Evolutionary conservation across 2,888 invertebrate species (phyloP).

Genomic region (Adelognathus sp.): DNA sequence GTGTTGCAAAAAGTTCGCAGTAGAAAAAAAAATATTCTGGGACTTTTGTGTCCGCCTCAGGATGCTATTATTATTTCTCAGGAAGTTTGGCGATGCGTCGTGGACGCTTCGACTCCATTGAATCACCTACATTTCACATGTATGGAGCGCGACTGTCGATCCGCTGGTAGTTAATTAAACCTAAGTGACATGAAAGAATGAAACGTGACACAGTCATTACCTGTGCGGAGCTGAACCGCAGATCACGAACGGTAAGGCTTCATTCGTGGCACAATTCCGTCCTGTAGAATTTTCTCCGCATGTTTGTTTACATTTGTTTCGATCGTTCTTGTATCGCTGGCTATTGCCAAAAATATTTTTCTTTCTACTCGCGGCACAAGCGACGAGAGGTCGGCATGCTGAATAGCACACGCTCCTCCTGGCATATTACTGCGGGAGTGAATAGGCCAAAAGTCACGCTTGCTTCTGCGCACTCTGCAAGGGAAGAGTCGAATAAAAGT

Average conservation of each 20-base stretch:
- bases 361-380: neutral
- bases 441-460: too few relatives aligned
- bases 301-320: conserved; percentile 17
- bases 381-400: too few relatives aligned
- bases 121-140: conserved; percentile 69
- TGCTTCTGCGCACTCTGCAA: too few relatives aligned
- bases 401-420: too few relatives aligned
- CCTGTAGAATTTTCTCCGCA: conserved; percentile 34
- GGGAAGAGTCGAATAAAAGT: too few relatives aligned
- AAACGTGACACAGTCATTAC: conserved; percentile 80
- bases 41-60: neutral
- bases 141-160: conserved; percentile 68
- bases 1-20: neutral
- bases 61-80: conserved; percentile 30
- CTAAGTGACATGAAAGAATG: conserved; percentile 79
- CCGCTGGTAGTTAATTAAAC: conserved; percentile 64
- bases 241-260: conserved; percentile 78
- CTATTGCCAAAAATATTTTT: neutral
- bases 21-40: neutral
- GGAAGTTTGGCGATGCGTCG: conserved; percentile 36
- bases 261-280: conserved; percentile 41
- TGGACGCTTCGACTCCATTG: conserved; percentile 47
- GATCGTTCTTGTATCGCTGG: neutral
- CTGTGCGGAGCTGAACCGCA: conserved; percentile 79
- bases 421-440: too few relatives aligned